Evolutionary conservation across 2,888 invertebrate genomes (phyloP).

Genomic region (Hyposoter dolosus): DNA sequence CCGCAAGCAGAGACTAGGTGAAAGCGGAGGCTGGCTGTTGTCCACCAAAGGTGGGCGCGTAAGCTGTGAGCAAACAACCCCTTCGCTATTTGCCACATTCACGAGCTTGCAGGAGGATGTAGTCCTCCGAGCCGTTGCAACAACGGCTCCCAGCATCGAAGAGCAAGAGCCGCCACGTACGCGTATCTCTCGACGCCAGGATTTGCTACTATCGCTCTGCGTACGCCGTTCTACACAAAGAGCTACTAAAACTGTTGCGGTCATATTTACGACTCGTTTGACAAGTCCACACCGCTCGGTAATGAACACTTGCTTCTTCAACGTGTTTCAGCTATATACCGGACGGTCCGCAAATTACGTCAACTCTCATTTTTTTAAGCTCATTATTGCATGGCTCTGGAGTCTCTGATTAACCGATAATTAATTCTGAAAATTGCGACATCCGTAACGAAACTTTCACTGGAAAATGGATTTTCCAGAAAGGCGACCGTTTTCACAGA

Average conservation of each 20-base stretch:
- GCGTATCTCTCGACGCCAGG: conserved; percentile 37
- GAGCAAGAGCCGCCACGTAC: background rate
- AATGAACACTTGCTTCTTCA: conserved; percentile 19
- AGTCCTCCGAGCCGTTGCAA: conserved; percentile 1
- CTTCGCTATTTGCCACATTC: conserved; percentile 68
- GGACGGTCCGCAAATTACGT: background rate
- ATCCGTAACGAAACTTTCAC: no score
- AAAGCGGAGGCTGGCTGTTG: conserved; percentile 72
- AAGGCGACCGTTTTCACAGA: no score
- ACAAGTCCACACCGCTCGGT: conserved; percentile 21
- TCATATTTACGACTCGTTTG: conserved; percentile 52
- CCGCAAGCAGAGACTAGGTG: conserved; percentile 74
- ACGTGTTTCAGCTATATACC: background rate
- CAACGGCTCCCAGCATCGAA: conserved; percentile 13
- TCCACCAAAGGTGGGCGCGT: conserved; percentile 75
- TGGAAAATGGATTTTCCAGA: no score
- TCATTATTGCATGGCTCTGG: no score
- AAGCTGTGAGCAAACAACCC: conserved; percentile 79
- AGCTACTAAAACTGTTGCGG: conserved; percentile 34
- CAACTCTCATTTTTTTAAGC: no score
- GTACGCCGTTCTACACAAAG: background rate
- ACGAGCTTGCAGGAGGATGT: conserved; percentile 55
- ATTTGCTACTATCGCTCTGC: conserved; percentile 43
- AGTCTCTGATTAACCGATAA: no score
- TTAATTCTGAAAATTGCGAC: no score